Base-by-base conservation (phyloP, 2,888 invertebrate genomes). In the Petrolisthes cinctipes region DNA sequence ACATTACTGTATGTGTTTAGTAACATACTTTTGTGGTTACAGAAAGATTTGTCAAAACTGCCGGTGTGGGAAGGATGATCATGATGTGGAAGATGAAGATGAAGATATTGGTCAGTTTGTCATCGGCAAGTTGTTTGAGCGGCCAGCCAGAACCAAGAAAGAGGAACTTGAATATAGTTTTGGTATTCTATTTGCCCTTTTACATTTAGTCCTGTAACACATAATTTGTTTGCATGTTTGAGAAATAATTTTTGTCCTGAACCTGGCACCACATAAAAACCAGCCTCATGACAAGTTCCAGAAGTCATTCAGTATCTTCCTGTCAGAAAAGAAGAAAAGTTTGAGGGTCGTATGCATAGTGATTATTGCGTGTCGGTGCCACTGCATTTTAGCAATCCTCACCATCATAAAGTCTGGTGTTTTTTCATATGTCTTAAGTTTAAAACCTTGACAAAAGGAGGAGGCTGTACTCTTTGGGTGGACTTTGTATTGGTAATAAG, bases 21-120 rank as follows among this genome's bases (percentile, higher is more conserved):
- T 61, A 61, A 17, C 17, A 17, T 61, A 17, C 1, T 61, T 61
- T 61, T 61, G 61, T 61, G 9, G 9, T 61, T 61, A 17, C 83
- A 90, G 90, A 57, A 90, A 90, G 81, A 85, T 89, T 51, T 90
- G 90, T 82, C 85, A 80, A 84, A 90, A 90, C 78, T 90, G 90
- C 68, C 86, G 89, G 6, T 90, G 90, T 80, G 86, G 88, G 14
- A 90, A 89, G 61, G 89, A 90, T 84, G 90, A 90, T 57, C 90
- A 90, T 80, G 90, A 90, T 37, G 89, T 90, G 20, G 82, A 89
- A 66, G 89, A 89, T 68, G 90, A 90, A 14, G 89, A 90, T 14
- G 88, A 90, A 66, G 89, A 90, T 71, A 86, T 89, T 73, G 90
- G 90, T 5, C 68, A 81, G 68, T 78, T 90, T 53, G 89, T 90